A percentile compares a stretch with the other conserved stretches of the same genome.
Evolutionary conservation across 2,888 invertebrate genomes (phyloP).

Genomic region (Caenorhabditis becei): DNA sequence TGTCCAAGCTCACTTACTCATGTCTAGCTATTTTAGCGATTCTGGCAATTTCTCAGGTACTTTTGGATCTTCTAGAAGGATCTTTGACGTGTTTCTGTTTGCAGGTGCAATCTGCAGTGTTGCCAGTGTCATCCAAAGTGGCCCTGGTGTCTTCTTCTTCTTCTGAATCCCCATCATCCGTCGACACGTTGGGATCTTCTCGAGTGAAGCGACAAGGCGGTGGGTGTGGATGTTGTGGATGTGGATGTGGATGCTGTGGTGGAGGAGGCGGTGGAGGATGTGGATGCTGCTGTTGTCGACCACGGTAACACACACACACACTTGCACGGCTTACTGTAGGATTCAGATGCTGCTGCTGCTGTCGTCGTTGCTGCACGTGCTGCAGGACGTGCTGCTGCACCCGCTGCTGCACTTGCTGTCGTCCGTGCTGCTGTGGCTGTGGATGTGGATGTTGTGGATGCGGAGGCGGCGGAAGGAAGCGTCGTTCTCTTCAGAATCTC

Average conservation of each 20-base stretch:
- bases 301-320: conserved; percentile 16
- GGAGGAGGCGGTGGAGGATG: conserved; percentile 46
- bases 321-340: conserved; percentile 62
- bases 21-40: conserved; percentile 21
- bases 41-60: conserved; percentile 34
- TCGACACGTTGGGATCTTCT: conserved; percentile 56
- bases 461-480: conserved; percentile 62
- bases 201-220: conserved; percentile 57
- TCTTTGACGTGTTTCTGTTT: neutral
- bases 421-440: conserved; percentile 61
- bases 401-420: conserved; percentile 63
- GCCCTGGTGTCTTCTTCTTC: conserved; percentile 31
- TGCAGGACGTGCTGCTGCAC: conserved; percentile 65
- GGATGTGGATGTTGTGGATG: conserved; percentile 58
- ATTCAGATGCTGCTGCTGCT: conserved; percentile 64
- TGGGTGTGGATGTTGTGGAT: conserved; percentile 51
- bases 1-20: conserved; percentile 26
- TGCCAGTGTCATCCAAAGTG: conserved; percentile 39
- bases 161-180: conserved; percentile 12
- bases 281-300: conserved; percentile 59
- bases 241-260: conserved; percentile 50
- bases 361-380: conserved; percentile 61
- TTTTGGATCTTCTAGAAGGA: neutral
- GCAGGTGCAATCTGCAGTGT: conserved; percentile 37
- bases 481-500: conserved; percentile 64